Evolutionary conservation across 1,140 invertebrate genomes (phyloP), one percentile per base, ranked within the genome.

Genomic region (Chlorops oryzae): DNA sequence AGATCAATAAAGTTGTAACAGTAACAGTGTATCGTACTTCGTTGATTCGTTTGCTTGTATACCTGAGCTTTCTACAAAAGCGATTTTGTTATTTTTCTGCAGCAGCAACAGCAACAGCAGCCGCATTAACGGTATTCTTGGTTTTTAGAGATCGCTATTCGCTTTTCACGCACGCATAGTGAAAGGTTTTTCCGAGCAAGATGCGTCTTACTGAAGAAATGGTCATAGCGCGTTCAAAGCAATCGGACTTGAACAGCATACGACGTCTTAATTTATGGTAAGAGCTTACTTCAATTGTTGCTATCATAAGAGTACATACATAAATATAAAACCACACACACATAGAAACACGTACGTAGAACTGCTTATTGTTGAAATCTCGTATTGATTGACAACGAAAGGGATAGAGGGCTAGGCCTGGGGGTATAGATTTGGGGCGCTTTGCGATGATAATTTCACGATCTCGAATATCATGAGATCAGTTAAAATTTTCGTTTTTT

Each of bases 201-300:
- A 84, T 87, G 55, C 83, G 81, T 44, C 74, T 94, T 56, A 92
- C 90, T 7, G 89, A 93, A 75, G 88, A 92, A 75, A 92, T 92
- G 87, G 86, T 93, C 59, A 82, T 92, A 65, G 88, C 88, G 39
- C 77, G 90, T 55, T 87, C 89, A n/a, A 87, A 87, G 73, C 81
- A 86, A 57, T 91, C 88, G 24, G 89, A 93, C 77, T 77, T 92
- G 58, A 73, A 80, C 21, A 77, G 82, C 54, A 86, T 93, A 42
- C 90, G 85, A 74, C 90, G 91, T 72, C 77, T 94, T 22, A 93
- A 93, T 78, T 92, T 88, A 70, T 94, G 90, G 90, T 91, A 73
- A 83, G 85, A 74, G 54, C 52, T 28, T 34, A 49, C 4, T 23
- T 49, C 15, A 39, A 32, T 7, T 37, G 2, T 17, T 37, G 28